These are phyloP conservation scores for Xestia sexstrigata DNA, from an alignment of 2,888 invertebrate genomes.

Conservation along the genomic window DNA sequence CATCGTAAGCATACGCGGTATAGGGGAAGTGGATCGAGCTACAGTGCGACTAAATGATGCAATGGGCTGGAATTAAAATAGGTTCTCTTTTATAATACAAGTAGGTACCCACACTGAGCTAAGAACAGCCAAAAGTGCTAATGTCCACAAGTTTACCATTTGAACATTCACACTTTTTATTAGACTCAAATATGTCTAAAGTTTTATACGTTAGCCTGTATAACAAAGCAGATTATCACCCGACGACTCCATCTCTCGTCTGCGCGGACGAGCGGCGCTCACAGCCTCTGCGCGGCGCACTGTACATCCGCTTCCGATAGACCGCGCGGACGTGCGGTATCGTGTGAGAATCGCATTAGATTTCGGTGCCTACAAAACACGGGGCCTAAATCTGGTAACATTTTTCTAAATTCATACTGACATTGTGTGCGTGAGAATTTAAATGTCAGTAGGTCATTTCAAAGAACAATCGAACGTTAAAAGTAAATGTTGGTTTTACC, in stretches of 20 bases:
- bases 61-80: not conserved
- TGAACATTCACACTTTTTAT: not conserved
- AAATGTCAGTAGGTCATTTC: conserved; percentile 53
- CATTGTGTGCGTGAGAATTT: conserved; percentile 42
- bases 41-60: no score
- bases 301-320: not conserved
- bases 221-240: not conserved
- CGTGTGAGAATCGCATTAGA: not conserved
- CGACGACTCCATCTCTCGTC: not conserved
- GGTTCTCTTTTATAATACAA: not conserved
- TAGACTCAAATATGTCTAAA: not conserved
- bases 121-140: not conserved
- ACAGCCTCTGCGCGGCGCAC: not conserved
- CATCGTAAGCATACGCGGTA: no score
- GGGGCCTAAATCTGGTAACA: conserved; percentile 1
- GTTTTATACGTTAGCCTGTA: not conserved
- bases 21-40: no score
- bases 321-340: not conserved
- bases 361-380: not conserved
- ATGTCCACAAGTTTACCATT: not conserved
- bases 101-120: not conserved
- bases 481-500: conserved; percentile 54
- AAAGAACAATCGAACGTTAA: conserved; percentile 56
- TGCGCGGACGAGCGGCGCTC: not conserved
- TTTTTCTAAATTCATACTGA: conserved; percentile 24